Percentiles rank a stretch among this genome's conserved stretches.
Evolutionary conservation across 64 coral and sea anemone species (phyloP).

Genomic region (Montipora capricornis): DNA sequence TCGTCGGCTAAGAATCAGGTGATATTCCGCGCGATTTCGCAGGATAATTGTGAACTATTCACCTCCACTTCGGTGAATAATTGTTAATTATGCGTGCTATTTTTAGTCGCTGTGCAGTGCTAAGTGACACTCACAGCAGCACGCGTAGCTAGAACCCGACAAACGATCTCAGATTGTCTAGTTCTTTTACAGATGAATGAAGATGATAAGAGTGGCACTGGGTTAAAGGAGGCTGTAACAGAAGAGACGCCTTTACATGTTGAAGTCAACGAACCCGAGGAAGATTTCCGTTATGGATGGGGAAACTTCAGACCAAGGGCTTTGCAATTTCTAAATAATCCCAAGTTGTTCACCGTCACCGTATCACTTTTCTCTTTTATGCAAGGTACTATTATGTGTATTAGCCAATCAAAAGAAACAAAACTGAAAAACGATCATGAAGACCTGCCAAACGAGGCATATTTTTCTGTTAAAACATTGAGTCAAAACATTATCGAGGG

Average conservation of each 20-base stretch:
- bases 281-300: slow-evolving; percentile 86
- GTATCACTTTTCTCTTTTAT: slow-evolving; percentile 74
- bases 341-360: slow-evolving; percentile 75
- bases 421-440: no score
- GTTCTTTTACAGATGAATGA: slow-evolving; percentile 27
- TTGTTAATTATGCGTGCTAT: no score
- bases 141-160: no score
- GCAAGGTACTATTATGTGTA: slow-evolving; percentile 68
- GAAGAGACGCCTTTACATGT: slow-evolving; percentile 1
- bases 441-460: no score
- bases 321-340: slow-evolving; percentile 79
- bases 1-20: no score
- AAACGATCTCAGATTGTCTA: not conserved
- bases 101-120: no score
- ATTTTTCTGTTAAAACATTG: no score
- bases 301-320: slow-evolving; percentile 72
- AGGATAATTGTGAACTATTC: no score
- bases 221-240: not conserved
- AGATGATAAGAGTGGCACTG: not conserved
- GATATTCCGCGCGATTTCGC: no score
- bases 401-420: not conserved
- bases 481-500: no score
- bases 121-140: no score
- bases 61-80: no score
- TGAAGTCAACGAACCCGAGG: not conserved